Base-by-base conservation (phyloP, 2,888 invertebrate species). In the Marronus borbonicus region DNA sequence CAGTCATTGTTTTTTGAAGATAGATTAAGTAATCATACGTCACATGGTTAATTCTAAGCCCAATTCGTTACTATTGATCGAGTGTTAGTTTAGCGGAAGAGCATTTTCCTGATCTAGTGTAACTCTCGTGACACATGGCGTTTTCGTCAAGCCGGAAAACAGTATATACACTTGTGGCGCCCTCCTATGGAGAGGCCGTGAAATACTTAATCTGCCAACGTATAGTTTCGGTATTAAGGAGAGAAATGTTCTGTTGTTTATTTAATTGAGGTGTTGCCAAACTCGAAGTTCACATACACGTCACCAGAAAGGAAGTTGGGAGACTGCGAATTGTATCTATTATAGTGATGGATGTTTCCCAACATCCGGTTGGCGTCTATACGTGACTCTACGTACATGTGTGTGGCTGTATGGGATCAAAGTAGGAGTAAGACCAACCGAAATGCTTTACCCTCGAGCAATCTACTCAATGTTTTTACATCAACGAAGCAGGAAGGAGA, bases 381-480 rank as follows among this genome's bases (percentile, higher is more conserved):
- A 44, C 12, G 12, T 44, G 12, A 12, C 10, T 44, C 31, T 5
- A 44, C 44, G 44, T 8, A 0, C 8, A 20, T 58, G 17, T 5
- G 20, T 10, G 20, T 8, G 31, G 4, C 31, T 36, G 31, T 36
- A 36, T 36, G 31, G 5, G 31, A 1, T 58, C 24, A 20, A 55
- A 55, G 55, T n/a, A 55, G 4, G 20, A 20, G 7, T 20, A 52
- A 17, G 55, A 55, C 7, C 55, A 55, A 8, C 55, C 55, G 55
- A 55, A 55, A 55, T 55, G 55, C n/a, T 58, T 58, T 58, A 58
- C 24, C 55, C 55, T 17, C 55, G 20, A 58, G 20, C 55, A 58
- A 58, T 58, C 20, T 58, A 58, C 55, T 58, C 20, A 58, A 58
- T 58, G 55, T 20, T 5, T 20, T n/a, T 10, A 58, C 17, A 58